Evolutionary conservation across 2,888 invertebrate genomes (phyloP).

Genomic region (Thereva unica): DNA sequence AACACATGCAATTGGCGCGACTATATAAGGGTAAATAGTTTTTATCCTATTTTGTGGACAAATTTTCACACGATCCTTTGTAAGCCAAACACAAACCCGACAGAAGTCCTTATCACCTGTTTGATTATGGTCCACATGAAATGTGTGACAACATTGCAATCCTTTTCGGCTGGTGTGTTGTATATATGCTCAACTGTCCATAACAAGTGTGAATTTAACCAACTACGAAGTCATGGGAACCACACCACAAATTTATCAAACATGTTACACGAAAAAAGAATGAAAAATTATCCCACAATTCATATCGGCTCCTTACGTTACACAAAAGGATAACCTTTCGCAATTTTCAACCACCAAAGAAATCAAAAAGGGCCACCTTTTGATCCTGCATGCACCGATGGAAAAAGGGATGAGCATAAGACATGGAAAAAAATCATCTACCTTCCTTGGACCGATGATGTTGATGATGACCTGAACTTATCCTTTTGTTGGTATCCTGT

Average conservation of each 20-base stretch:
- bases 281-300: conserved; percentile 30
- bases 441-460: not conserved
- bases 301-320: conserved; percentile 15
- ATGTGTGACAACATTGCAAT: conserved; percentile 12
- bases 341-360: conserved; percentile 31
- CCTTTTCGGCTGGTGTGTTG: conserved; percentile 11
- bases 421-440: conserved; percentile 14
- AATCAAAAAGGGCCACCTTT: conserved; percentile 5
- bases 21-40: not conserved
- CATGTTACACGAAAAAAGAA: not conserved
- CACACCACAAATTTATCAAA: not conserved
- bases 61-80: conserved; percentile 19
- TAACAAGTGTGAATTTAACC: conserved; percentile 6
- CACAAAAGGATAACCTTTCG: conserved; percentile 36
- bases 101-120: conserved; percentile 19
- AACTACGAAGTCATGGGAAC: conserved; percentile 26
- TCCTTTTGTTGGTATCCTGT: conserved; percentile 6
- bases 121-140: conserved; percentile 6
- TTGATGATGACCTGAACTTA: conserved; percentile 8
- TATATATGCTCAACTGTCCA: conserved; percentile 3
- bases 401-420: conserved; percentile 25
- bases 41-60: conserved; percentile 18
- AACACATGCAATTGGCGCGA: conserved; percentile 6
- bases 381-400: not conserved
- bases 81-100: not conserved